These are phyloP conservation scores for Leptinotarsa lineolata DNA, from an alignment of 1,140 invertebrate species.

Conservation along the genomic window DNA sequence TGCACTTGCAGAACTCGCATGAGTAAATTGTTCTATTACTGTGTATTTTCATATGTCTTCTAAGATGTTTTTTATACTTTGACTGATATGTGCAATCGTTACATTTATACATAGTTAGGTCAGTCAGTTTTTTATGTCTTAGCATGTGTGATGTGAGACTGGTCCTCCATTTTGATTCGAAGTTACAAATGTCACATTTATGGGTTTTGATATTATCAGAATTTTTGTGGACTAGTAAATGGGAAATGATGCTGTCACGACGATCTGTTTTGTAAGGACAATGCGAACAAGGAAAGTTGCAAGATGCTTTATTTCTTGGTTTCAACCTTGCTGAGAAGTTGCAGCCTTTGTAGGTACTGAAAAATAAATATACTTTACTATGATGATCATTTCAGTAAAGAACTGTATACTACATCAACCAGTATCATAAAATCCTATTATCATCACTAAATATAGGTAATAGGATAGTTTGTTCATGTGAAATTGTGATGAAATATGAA, in stretches of 20 bases:
- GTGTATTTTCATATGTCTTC: background rate
- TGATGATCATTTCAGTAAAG: too few relatives aligned
- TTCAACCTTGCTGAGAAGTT: background rate
- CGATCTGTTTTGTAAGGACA: background rate
- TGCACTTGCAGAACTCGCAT: background rate
- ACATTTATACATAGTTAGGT: slow-evolving; percentile 8
- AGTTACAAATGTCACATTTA: slow-evolving; percentile 22
- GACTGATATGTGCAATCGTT: background rate
- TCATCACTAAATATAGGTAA: too few relatives aligned
- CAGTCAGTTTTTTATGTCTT: background rate
- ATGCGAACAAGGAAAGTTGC: background rate
- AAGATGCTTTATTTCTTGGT: background rate
- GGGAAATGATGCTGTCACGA: background rate
- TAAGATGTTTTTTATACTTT: slow-evolving; percentile 2
- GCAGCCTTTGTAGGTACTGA: slow-evolving; percentile 1
- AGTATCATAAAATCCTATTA: too few relatives aligned
- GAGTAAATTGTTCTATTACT: background rate
- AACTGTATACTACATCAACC: too few relatives aligned
- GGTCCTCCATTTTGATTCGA: slow-evolving; percentile 10
- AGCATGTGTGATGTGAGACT: background rate
- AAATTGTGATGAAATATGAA: too few relatives aligned
- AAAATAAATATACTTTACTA: background rate
- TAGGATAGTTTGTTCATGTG: too few relatives aligned
- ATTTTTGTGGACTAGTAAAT: background rate
- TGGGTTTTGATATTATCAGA: background rate